Conservation (phyloP, 2,888 invertebrate genomes). For the Drosophila macrospina region DNA sequence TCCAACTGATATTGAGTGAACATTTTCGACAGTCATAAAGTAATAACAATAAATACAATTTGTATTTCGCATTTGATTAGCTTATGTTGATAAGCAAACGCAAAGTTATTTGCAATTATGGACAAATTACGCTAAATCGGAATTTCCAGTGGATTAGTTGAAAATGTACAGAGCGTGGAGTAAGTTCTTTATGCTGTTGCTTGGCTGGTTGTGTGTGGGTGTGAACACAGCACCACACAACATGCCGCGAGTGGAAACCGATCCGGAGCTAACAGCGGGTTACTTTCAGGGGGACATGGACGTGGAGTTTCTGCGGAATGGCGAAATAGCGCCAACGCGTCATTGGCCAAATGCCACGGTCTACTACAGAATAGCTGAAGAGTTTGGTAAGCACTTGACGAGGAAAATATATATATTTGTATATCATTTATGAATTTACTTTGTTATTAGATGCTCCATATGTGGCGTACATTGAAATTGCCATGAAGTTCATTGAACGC, state of each 20-base stretch:
- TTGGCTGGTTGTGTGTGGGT: slow-evolving; percentile 8
- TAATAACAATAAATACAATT: neutral
- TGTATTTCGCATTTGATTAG: neutral
- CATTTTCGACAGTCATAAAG: slow-evolving; percentile 3
- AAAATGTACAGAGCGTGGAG: slow-evolving; percentile 37
- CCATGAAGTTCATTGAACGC: slow-evolving; percentile 90
- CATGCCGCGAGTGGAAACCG: slow-evolving; percentile 71
- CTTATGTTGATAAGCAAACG: slow-evolving; percentile 9
- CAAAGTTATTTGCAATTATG: slow-evolving; percentile 8
- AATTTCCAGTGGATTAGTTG: slow-evolving; percentile 35
- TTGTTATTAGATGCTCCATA: slow-evolving; percentile 84
- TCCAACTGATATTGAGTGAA: neutral
- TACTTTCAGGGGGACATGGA: slow-evolving; percentile 92
- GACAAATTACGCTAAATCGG: slow-evolving; percentile 10
- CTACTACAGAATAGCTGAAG: slow-evolving; percentile 86
- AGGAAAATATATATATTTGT: too few species aligned
- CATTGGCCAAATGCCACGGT: slow-evolving; percentile 89
- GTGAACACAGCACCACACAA: slow-evolving; percentile 25
- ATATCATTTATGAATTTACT: too few species aligned
- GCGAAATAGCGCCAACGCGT: slow-evolving; percentile 86
- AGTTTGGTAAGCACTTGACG: slow-evolving; percentile 56
- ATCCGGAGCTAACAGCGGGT: slow-evolving; percentile 91
- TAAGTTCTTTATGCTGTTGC: slow-evolving; percentile 28
- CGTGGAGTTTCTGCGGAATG: slow-evolving; percentile 87
- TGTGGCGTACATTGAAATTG: slow-evolving; percentile 87